phyloP scores from a whole-genome alignment of 1,140 invertebrate genomes.

The Bactericera cockerelli region DNA sequence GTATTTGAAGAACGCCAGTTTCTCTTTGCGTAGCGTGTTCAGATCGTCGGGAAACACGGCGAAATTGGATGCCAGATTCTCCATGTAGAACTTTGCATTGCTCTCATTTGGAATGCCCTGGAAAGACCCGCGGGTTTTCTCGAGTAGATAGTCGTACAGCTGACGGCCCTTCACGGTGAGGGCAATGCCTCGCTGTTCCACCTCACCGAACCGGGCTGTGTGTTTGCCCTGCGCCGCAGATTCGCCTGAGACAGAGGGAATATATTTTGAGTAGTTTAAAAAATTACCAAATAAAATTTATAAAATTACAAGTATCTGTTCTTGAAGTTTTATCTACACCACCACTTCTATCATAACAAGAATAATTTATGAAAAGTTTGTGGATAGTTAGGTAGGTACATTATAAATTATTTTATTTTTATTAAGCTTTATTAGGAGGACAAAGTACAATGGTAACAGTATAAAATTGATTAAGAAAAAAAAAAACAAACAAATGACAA shows the following conservation, averaged over 20 bases:
- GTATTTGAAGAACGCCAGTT: not conserved
- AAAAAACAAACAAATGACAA: too few species aligned
- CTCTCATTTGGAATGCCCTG: not conserved
- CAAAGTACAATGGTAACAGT: too few species aligned
- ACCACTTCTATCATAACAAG: too few species aligned
- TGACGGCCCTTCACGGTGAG: not conserved
- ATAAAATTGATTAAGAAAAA: too few species aligned
- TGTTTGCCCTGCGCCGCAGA: not conserved
- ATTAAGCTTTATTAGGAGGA: too few species aligned
- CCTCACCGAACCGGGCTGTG: constrained; percentile 5
- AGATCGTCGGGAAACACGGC: constrained; percentile 1
- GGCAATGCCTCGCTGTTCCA: not conserved
- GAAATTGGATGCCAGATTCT: constrained; percentile 1
- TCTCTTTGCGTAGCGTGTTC: not conserved
- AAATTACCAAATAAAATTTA: too few species aligned
- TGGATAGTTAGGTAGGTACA: too few species aligned
- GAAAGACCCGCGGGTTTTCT: constrained; percentile 1
- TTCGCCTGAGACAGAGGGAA: not conserved
- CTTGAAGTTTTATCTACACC: too few species aligned
- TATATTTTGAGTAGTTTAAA: too few species aligned
- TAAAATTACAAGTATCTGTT: too few species aligned
- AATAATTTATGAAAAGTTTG: too few species aligned
- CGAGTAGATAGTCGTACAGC: constrained; percentile 3
- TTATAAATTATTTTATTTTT: too few species aligned
- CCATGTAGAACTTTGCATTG: not conserved